These are phyloP conservation scores for Dynastes grantii DNA, from an alignment of 2,888 invertebrate species.

Conservation along the genomic window DNA sequence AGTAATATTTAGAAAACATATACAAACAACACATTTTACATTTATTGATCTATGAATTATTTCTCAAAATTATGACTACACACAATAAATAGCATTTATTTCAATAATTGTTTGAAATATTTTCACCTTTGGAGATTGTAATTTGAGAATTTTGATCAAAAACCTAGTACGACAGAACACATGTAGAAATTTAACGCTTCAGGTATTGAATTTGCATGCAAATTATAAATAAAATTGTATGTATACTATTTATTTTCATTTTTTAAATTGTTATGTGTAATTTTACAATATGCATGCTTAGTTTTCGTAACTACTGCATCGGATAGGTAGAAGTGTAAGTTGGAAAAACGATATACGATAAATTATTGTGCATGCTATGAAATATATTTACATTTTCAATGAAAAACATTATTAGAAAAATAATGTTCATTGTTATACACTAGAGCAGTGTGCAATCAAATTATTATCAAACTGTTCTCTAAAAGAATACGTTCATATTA, in stretches of 20 bases:
- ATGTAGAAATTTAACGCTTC: constrained; percentile 29
- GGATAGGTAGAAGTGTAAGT: neutral
- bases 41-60: too few species aligned
- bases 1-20: neutral
- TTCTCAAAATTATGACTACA: too few species aligned
- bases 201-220: constrained; percentile 33
- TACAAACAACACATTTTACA: too few species aligned
- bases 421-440: neutral
- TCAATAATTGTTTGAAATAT: neutral
- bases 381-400: constrained; percentile 21
- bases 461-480: neutral
- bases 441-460: neutral
- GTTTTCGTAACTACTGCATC: constrained; percentile 15
- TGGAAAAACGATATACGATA: neutral
- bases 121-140: neutral
- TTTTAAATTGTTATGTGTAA: constrained; percentile 11
- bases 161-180: constrained; percentile 3
- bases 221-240: neutral
- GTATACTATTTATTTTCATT: neutral
- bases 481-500: neutral
- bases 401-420: neutral
- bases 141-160: neutral
- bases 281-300: constrained; percentile 24
- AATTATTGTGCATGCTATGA: constrained; percentile 19
- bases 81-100: neutral